These are phyloP conservation scores for Antennarius maculatus DNA, from an alignment of 2,797 vertebrate species.

Conservation along the genomic window DNA sequence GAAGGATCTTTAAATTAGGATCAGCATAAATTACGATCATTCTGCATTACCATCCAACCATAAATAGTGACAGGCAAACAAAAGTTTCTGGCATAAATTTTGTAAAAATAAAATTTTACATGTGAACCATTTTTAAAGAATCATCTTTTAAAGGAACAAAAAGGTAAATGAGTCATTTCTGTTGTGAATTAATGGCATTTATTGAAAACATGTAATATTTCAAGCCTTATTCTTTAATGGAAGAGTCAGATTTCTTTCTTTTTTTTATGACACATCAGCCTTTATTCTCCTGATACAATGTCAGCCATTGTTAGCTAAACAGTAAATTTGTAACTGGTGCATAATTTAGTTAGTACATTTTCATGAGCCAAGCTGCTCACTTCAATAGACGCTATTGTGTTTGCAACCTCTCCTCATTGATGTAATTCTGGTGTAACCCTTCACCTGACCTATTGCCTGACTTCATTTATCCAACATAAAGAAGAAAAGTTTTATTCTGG, in stretches of 20 bases:
- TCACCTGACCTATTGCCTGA: constrained; percentile 27
- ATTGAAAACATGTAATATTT: not conserved
- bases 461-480: constrained; percentile 37
- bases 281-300: constrained; percentile 19
- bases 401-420: constrained; percentile 49
- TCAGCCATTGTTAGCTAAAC: constrained; percentile 10
- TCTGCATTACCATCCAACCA: too few relatives aligned
- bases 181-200: not conserved
- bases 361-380: constrained; percentile 29
- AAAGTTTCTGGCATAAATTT: too few relatives aligned
- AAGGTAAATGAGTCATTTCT: not conserved
- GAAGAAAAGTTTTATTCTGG: constrained; percentile 3
- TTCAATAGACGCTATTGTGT: constrained; percentile 40
- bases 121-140: not conserved
- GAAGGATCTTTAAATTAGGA: too few relatives aligned
- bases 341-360: too few relatives aligned
- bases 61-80: too few relatives aligned
- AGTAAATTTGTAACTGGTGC: not conserved
- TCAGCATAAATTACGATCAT: too few relatives aligned
- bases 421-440: constrained; percentile 55
- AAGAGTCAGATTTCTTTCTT: not conserved
- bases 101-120: not conserved
- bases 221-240: constrained; percentile 7
- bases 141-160: not conserved
- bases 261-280: constrained; percentile 14